Base-by-base conservation (phyloP, 1,140 invertebrate genomes). In the Oncopodura yosiiana region DNA sequence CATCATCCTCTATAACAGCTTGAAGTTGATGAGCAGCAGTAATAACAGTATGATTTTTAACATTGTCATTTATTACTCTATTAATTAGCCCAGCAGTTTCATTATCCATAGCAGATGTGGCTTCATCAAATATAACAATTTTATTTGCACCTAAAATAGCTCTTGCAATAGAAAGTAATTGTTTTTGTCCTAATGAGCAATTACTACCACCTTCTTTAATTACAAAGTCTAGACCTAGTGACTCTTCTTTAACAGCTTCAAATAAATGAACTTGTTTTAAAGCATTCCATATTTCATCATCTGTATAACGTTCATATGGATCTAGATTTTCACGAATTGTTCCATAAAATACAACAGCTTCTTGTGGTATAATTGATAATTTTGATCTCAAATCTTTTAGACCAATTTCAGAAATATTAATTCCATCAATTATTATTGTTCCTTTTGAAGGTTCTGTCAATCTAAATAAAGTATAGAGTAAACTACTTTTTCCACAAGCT, bases 21-120 rank as follows among this genome's bases (percentile, higher is more conserved):
- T 77, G 68, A 4, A 78, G 61, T 26, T 77, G 68, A 66, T 79
- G 77, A n/a, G 77, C 77, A 53, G 79, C 78, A 2, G 78, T 78
- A n/a, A 78, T 60, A 0, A 78, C 72, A 8, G 77, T 78, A 57
- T 75, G 76, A 12, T 71, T 52, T n/a, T 58, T 50, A 63, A 77
- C 76, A 49, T 70, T 70, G 6, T 63, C 56, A 30, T 71, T 58
- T 8, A 75, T 73, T 2, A 73, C 74, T 44, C 66, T 56, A 57
- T 74, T 71, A 56, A 75, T 73, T 65, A 42, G 14, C n/a, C n/a
- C n/a, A n/a, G n/a, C n/a, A n/a, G 34, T 27, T 18, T 49, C 44
- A 3, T 9, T 81, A 19, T 50, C 53, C 6, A 41, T 19, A 26
- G 42, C 43, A 5, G 50, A 37, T 4, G 50, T 52, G 14, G 50